Conservation (phyloP, 1,140 invertebrate genomes). For the Tigriopus japonicus region DNA sequence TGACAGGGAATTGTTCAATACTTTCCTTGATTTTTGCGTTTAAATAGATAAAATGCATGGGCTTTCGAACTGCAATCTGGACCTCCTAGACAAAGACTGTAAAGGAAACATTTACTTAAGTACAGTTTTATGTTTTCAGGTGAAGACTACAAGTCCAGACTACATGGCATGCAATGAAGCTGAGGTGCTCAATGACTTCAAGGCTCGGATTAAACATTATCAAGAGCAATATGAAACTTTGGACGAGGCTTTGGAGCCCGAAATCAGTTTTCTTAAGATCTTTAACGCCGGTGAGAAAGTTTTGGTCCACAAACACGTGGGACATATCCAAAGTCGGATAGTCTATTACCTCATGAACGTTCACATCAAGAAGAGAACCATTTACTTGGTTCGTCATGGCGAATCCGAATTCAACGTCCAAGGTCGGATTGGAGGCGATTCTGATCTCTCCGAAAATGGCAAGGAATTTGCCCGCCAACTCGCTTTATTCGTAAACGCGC, state of each 20-base stretch:
- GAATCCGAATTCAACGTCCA: conserved; percentile 84
- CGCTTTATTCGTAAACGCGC: conserved; percentile 55
- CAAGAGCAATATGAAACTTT: conserved; percentile 22
- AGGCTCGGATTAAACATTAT: conserved; percentile 87
- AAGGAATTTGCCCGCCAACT: conserved; percentile 59
- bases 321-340: conserved; percentile 36
- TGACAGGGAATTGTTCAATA: too few species aligned
- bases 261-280: conserved; percentile 7
- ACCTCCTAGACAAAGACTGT: too few species aligned
- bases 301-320: conserved; percentile 9
- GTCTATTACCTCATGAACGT: conserved; percentile 83
- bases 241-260: conserved; percentile 16
- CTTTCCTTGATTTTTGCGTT: too few species aligned
- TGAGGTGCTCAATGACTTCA: conserved; percentile 75
- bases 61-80: too few species aligned
- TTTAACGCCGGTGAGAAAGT: conserved; percentile 11
- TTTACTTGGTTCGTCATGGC: conserved; percentile 94
- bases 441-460: conserved; percentile 63
- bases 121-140: conserved; percentile 29
- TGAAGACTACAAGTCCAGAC: conserved; percentile 96
- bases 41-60: too few species aligned
- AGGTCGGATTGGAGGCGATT: conserved; percentile 89
- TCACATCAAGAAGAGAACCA: conserved; percentile 90
- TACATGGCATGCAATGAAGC: conserved; percentile 87
- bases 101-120: too few species aligned